A percentile compares a stretch with the other conserved stretches of the same genome.
phyloP scores from a whole-genome alignment of 1,140 invertebrate species.

The Diploscapter pachys region DNA sequence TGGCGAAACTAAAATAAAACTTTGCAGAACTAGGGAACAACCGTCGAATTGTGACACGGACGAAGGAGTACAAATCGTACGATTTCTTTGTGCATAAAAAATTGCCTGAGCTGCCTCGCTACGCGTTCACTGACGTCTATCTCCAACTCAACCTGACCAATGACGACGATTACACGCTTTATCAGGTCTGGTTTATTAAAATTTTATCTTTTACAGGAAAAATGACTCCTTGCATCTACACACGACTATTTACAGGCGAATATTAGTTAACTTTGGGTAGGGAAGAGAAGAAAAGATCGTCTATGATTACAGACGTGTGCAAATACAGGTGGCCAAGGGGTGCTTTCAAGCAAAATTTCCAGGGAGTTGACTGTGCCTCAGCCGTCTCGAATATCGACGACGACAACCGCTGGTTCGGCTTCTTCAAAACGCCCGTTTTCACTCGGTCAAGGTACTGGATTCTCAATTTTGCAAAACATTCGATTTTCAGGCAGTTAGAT shows the following conservation, averaged over 20 bases:
- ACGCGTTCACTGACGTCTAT: constrained; percentile 30
- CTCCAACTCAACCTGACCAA: constrained; percentile 20
- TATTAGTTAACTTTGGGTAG: neutral
- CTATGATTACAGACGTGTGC: neutral
- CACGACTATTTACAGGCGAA: no score
- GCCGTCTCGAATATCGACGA: constrained; percentile 14
- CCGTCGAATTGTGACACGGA: no score
- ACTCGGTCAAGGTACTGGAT: no score
- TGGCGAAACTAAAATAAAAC: no score
- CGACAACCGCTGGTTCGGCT: constrained; percentile 32
- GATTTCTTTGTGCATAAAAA: no score
- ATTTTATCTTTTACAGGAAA: neutral
- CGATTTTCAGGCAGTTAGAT: constrained; percentile 7
- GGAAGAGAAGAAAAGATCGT: neutral
- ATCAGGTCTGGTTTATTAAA: constrained; percentile 20
- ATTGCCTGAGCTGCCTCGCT: no score
- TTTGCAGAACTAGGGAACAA: no score
- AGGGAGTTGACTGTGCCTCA: constrained; percentile 27
- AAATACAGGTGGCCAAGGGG: neutral
- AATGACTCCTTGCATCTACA: no score
- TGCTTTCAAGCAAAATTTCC: constrained; percentile 7
- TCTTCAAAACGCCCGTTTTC: constrained; percentile 8
- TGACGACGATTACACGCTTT: constrained; percentile 15
- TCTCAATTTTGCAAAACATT: constrained; percentile 18
- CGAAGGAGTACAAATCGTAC: no score